Percentiles rank a stretch among this genome's conserved stretches.
Evolutionary conservation across 2,797 vertebrate species (phyloP).

Genomic region (Pempheris klunzingeri): DNA sequence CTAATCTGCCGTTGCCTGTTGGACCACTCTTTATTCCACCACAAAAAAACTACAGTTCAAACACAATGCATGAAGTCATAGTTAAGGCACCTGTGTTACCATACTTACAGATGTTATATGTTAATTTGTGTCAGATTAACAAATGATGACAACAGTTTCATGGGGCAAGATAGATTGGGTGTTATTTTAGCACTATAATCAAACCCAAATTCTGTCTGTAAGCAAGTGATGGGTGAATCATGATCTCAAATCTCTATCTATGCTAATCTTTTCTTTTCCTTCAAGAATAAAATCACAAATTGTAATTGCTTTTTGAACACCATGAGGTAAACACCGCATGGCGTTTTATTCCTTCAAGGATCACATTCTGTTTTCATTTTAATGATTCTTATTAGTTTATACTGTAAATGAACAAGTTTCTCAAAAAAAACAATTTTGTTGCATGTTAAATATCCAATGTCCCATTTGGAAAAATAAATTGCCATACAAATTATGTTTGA

Average conservation of each 20-base stretch:
- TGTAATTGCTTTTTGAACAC: constrained; percentile 5
- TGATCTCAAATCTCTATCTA: no score
- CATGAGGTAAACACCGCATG: background rate
- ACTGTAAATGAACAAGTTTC: constrained; percentile 21
- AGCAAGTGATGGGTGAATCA: background rate
- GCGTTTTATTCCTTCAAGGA: constrained; percentile 16
- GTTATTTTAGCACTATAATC: background rate
- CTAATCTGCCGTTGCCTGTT: background rate
- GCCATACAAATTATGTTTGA: constrained; percentile 36
- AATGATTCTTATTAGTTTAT: constrained; percentile 10
- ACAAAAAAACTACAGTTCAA: background rate
- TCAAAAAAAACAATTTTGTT: background rate
- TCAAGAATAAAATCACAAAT: background rate
- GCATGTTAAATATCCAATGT: constrained; percentile 23
- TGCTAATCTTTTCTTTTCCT: background rate
- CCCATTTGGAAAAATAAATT: constrained; percentile 41
- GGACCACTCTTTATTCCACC: background rate
- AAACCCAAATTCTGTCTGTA: background rate
- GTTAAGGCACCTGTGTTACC: no score
- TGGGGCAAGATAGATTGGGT: background rate
- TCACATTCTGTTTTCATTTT: background rate
- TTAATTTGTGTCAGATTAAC: background rate
- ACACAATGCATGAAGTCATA: background rate
- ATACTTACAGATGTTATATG: no score
- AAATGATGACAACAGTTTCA: no score